phyloP scores from a whole-genome alignment of 2,113 vertebrate species.

The Ammospiza nelsoni region DNA sequence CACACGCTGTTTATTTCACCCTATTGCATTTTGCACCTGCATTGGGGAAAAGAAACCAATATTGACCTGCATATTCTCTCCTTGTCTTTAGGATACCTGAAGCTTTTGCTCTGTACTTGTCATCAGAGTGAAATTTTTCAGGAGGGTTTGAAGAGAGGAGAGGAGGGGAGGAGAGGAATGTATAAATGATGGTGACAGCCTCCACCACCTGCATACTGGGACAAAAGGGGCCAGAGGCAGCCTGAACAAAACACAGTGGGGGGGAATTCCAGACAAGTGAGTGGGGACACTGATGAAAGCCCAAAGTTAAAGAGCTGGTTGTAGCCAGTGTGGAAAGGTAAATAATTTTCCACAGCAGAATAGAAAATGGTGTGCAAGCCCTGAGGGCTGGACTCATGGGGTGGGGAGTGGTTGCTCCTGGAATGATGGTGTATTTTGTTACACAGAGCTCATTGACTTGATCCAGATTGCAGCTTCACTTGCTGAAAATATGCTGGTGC shows the following conservation, averaged over 20 bases:
- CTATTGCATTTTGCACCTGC: background rate
- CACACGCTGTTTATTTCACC: background rate
- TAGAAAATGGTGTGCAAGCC: background rate
- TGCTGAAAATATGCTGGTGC: background rate
- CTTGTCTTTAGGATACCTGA: background rate
- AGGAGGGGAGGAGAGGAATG: background rate
- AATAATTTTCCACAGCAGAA: background rate
- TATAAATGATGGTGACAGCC: background rate
- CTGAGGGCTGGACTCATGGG: background rate
- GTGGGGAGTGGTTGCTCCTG: background rate
- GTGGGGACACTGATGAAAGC: background rate
- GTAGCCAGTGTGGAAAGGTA: background rate
- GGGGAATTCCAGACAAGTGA: background rate
- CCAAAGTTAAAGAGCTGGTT: accelerated
- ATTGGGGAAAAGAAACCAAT: background rate
- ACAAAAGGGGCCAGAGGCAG: background rate
- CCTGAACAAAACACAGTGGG: background rate
- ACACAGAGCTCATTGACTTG: background rate
- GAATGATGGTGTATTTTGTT: background rate
- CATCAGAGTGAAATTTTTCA: background rate
- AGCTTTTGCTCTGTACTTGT: background rate
- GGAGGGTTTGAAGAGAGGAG: background rate
- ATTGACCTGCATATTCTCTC: background rate
- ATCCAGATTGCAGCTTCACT: background rate
- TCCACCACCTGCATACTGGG: background rate